Base-by-base conservation (phyloP, 1,140 invertebrate genomes). In the Rhopalosiphum padi region DNA sequence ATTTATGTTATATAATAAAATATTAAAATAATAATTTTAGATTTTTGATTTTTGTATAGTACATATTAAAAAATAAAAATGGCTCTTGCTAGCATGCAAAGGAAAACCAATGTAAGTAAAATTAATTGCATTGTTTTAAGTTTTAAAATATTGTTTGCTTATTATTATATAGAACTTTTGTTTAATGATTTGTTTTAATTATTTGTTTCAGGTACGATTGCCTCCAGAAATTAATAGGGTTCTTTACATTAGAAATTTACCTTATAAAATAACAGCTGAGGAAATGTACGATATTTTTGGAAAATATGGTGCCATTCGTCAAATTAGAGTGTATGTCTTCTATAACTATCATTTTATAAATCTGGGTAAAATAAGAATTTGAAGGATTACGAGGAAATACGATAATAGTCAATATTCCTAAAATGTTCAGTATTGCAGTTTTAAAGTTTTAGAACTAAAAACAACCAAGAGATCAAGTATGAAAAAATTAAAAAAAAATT, bases 221-320 rank as follows among this genome's bases (percentile, higher is more conserved):
- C 99, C 99, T 77, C 99, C 99, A 93, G 99, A 99, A 96, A 99
- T 99, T 1, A 99, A 99, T 95, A 96, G 99, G 95, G 98, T 99
- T 91, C 96, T 99, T 30, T 99, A 99, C 95, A 97, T 99, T 5
- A 96, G 99, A 95, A 99, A 99, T 96, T 96, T 99, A 89, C 99
- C 99, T 1, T 99, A 99, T 95, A 99, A 99, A 96, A 99, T 99
- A 93, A 99, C 99, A 91, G 98, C 98, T n/a, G 99, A 99, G 96
- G 99, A 99, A 97, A 99, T 99, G 99, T 99, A 99, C 95, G 99
- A 99, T 96, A 99, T 99, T 94, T 99, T 99, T 97, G 99, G 99
- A 60, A 99, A 99, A 96, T 99, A 99, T 96, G 99, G 99, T 95
- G 99, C 99, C 30, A 99, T 99, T 93, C 95, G 99, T 94, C 99